Conservation (phyloP, 53 echinoderm and acorn worm species). For the Antedon mediterranea region DNA sequence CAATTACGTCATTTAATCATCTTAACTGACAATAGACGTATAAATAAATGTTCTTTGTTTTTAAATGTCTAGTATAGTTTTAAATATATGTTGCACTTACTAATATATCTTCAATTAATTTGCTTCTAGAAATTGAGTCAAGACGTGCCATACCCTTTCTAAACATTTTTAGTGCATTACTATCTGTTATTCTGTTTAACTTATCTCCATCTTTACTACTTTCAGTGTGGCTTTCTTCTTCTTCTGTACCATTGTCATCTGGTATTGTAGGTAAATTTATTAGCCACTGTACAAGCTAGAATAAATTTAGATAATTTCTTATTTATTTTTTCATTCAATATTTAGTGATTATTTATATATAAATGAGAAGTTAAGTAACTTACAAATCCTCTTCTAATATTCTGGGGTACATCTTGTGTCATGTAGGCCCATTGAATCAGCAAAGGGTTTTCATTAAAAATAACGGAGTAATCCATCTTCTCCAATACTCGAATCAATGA, state of each 20-base stretch:
- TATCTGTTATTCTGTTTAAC: not conserved
- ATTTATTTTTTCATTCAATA: too few relatives aligned
- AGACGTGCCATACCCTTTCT: not conserved
- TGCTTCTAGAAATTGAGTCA: not conserved
- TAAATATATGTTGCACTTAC: not conserved
- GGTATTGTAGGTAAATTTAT: not conserved
- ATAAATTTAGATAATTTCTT: too few relatives aligned
- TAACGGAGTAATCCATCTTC: not conserved
- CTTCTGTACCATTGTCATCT: too few relatives aligned
- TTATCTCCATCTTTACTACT: not conserved
- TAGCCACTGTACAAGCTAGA: not conserved
- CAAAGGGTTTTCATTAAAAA: not conserved
- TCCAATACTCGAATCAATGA: not conserved
- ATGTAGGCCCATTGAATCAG: not conserved
- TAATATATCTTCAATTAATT: not conserved
- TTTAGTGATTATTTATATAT: too few relatives aligned
- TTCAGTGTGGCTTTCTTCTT: too few relatives aligned
- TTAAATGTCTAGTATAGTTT: too few relatives aligned
- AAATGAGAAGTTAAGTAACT: not conserved
- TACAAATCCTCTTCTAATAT: constrained; percentile 1
- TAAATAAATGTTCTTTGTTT: too few relatives aligned
- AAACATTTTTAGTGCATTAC: too few relatives aligned
- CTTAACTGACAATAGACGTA: too few relatives aligned
- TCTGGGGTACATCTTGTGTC: not conserved
- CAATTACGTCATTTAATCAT: too few relatives aligned